These are phyloP conservation scores for Chiridota heheva DNA, from an alignment of 35 echinoderm and acorn worm genomes.

Conservation along the genomic window DNA sequence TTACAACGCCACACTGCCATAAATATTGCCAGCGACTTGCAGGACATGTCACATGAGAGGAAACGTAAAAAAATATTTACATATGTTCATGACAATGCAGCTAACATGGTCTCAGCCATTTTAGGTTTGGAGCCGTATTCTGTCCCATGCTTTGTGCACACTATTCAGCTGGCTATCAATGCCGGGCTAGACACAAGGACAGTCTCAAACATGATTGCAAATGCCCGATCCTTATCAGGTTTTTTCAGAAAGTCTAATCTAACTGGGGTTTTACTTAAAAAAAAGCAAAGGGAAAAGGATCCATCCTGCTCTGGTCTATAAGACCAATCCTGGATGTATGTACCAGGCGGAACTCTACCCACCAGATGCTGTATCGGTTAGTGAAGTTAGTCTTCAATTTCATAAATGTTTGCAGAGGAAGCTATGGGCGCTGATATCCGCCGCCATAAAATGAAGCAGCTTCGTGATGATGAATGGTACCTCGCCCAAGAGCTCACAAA, in stretches of 20 bases:
- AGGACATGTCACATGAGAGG: neutral
- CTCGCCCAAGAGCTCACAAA: constrained; percentile 6
- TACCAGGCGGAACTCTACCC: neutral
- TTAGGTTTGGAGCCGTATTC: neutral
- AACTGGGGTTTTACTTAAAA: neutral
- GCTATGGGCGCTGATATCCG: constrained; percentile 1
- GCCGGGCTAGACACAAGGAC: neutral
- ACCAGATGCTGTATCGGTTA: neutral
- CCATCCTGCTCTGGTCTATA: neutral
- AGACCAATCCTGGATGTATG: constrained; percentile 13
- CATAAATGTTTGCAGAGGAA: neutral
- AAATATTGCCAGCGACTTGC: neutral
- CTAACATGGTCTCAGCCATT: neutral
- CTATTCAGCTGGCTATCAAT: constrained; percentile 12
- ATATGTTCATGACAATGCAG: constrained; percentile 16
- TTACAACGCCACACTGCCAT: neutral
- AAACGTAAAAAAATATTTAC: neutral
- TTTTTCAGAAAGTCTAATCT: constrained; percentile 18
- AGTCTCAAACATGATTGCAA: neutral
- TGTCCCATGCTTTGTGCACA: constrained; percentile 19
- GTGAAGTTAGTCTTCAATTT: neutral
- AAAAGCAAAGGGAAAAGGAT: constrained; percentile 2
- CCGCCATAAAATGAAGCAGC: neutral
- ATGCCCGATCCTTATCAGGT: neutral
- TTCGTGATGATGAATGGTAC: constrained; percentile 25